These are phyloP conservation scores for Conistra vaccinii DNA, from an alignment of 2,888 invertebrate genomes.

Conservation along the genomic window DNA sequence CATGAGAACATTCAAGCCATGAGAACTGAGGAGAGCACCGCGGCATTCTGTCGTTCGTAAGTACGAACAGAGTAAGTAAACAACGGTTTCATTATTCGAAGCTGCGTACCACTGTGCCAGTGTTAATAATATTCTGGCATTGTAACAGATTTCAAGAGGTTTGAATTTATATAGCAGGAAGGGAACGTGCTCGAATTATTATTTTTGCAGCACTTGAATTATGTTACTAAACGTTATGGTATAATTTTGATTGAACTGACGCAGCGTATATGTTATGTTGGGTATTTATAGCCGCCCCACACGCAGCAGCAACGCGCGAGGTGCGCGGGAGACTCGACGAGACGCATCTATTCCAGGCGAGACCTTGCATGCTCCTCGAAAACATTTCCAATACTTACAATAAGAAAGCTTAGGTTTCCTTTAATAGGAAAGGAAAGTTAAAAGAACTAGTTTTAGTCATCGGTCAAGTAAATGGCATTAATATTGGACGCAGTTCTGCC, in stretches of 20 bases:
- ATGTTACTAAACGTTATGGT: slow-evolving; percentile 71
- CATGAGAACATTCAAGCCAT: slow-evolving; percentile 84
- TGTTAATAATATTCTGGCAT: slow-evolving; percentile 52
- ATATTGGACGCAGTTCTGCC: neutral
- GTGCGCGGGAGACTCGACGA: slow-evolving; percentile 85
- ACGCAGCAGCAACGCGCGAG: slow-evolving; percentile 81
- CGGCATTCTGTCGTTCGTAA: slow-evolving; percentile 71
- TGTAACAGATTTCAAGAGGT: slow-evolving; percentile 53
- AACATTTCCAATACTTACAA: slow-evolving; percentile 38
- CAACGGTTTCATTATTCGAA: slow-evolving; percentile 67
- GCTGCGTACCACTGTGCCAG: slow-evolving; percentile 49
- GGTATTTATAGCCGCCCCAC: slow-evolving; percentile 89
- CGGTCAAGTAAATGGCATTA: neutral
- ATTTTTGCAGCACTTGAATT: slow-evolving; percentile 68
- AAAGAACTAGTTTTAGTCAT: neutral
- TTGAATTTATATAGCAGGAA: slow-evolving; percentile 45
- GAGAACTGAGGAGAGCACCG: slow-evolving; percentile 81
- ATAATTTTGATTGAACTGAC: slow-evolving; percentile 79
- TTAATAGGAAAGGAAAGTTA: slow-evolving; percentile 1
- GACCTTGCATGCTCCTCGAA: slow-evolving; percentile 81
- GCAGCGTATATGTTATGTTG: slow-evolving; percentile 77
- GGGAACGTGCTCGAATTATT: slow-evolving; percentile 43
- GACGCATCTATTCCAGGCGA: slow-evolving; percentile 85
- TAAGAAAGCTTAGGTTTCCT: slow-evolving; percentile 40
- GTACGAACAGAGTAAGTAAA: slow-evolving; percentile 68